Evolutionary conservation across 2,113 vertebrate species (phyloP).

Genomic region (Ptilonorhynchus violaceus): DNA sequence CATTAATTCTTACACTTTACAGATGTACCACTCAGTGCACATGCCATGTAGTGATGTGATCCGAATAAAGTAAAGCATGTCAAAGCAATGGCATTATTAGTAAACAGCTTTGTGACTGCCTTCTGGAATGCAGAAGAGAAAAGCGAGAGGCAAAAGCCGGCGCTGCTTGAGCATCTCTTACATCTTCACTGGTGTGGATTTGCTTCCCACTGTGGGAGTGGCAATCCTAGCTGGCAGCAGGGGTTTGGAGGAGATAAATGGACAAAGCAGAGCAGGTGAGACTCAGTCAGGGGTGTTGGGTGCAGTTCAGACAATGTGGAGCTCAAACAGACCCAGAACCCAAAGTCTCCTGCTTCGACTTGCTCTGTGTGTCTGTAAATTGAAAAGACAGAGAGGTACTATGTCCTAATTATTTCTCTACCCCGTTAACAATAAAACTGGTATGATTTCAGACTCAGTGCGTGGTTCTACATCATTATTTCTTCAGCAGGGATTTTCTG

Average conservation of each 20-base stretch:
- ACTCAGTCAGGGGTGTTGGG: neutral
- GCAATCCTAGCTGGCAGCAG: neutral
- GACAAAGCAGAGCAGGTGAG: neutral
- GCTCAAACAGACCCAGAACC: neutral
- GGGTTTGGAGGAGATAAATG: neutral
- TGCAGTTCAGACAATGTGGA: neutral
- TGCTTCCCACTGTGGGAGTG: neutral
- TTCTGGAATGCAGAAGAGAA: neutral
- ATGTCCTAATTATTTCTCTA: neutral
- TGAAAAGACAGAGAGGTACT: neutral
- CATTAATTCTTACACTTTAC: constrained; percentile 56
- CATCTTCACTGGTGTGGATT: neutral
- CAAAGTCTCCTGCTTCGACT: neutral
- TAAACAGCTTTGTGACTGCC: constrained; percentile 28
- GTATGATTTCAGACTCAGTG: neutral
- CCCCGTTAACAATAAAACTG: neutral
- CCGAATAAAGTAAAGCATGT: constrained; percentile 36
- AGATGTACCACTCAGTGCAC: constrained; percentile 43
- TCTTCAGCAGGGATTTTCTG: neutral
- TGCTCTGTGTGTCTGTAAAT: neutral
- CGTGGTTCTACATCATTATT: neutral
- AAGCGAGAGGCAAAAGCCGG: neutral
- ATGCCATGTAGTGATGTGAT: constrained; percentile 48
- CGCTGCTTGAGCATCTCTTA: neutral
- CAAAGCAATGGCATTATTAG: constrained; percentile 49